Base-by-base conservation (phyloP, 2,113 vertebrate genomes). In the Sphyrna mokarran region DNA sequence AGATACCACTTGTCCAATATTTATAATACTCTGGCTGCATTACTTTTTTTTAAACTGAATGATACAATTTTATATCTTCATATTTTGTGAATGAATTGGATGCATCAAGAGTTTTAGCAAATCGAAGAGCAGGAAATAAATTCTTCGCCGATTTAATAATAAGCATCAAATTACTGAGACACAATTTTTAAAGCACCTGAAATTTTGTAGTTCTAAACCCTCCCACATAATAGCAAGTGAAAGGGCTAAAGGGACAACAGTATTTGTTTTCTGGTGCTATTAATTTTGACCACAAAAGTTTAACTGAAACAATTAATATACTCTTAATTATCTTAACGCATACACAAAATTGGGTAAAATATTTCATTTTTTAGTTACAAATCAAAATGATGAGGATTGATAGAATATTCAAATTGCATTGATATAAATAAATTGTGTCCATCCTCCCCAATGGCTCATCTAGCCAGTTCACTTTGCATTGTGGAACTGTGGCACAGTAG, bases 41-140 rank as follows among this genome's bases (percentile, higher is more conserved):
- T 43, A 54, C 43, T 0, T 20, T 20, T 61, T 91, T 91, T 18
- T n/a, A 93, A 93, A 66, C 20, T 20, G 26, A 93, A 93, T 93
- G 14, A 61, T 37, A 93, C 26, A 26, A 20, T n/a, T 37, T 66
- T 13, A 68, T n/a, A 66, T 1, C n/a, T 0, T 14, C 33, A 66
- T 93, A 37, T n/a, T 37, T 68, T 68, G 61, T 22, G 89, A n/a
- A 93, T 91, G 29, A 63, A 91, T 63, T 91, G 87, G 87, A 63
- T 93, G 89, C 89, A 66, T 66, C 61, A 63, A 91, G 61, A 37
- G 61, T 8, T 91, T 66, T 37, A 91, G 58, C 58, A 91, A 66
- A 83, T 37, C 18, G 37, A 83, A 83, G 37, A 22, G 37, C 6
- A 18, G 89, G 29, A 13, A 93, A 37, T 22, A 22, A 93, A 22